Evolutionary conservation across 2,113 vertebrate species (phyloP), one percentile per base, ranked within the genome.

Genomic region (Xenopus laevis): DNA sequence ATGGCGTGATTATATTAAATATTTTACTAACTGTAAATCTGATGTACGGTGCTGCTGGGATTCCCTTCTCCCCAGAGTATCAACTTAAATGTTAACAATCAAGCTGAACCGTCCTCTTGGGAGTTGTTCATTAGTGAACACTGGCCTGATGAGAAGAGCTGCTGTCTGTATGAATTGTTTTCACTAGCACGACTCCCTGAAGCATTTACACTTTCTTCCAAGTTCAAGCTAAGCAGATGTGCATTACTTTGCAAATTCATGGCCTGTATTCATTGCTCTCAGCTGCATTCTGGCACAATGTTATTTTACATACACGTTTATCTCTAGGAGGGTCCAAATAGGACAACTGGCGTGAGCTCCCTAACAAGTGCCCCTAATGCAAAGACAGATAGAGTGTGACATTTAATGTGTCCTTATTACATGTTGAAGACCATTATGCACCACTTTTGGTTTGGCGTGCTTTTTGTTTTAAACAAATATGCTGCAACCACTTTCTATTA

Each of bases 401-500:
- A 1, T 40, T 40, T 40, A 40, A 40, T 40, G 2, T 40, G 33
- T 40, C 33, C 8, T 40, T 40, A 40, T 40, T 40, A 40, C 33
- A 6, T 40, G 6, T 40, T 40, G 8, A 40, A 40, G 8, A 40
- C 6, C 8, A 40, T 40, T 40, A 9, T 40, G 33, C 33, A 40
- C 33, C 33, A 40, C 33, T 40, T 40, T 9, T 6, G 33, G 6
- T 40, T 40, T 40, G 33, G 33, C 33, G 33, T 40, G 33, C 33
- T 40, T 40, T 40, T 40, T 40, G 33, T 40, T 40, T 40, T 40
- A 40, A 40, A 40, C 33, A 40, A 40, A 40, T 4, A 4, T 40
- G 8, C 33, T 9, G 8, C 33, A 58, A 17, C 65, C 62, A 82
- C 66, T 84, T 84, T 68, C 23, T 77, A 74, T 65, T 72, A 79